phyloP scores from a whole-genome alignment of 2,113 vertebrate genomes.

The Solea solea region DNA sequence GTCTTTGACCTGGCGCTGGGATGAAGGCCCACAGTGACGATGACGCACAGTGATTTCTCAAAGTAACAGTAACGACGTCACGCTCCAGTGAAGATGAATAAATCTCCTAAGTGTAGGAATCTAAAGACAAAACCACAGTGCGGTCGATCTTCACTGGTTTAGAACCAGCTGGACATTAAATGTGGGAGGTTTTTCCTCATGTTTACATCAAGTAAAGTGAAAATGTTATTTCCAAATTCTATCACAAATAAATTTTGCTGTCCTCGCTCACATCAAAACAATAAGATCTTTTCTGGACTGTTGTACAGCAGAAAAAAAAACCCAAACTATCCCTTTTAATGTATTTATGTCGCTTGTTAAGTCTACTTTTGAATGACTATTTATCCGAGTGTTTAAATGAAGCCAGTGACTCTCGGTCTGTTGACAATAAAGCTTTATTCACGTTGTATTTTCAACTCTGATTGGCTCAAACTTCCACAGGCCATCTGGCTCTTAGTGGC shows the following conservation, averaged over 20 bases:
- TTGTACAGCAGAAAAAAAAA: too few species aligned
- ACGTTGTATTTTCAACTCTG: slow-evolving; percentile 43
- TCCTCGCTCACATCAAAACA: too few species aligned
- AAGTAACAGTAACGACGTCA: too few species aligned
- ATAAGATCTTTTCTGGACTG: too few species aligned
- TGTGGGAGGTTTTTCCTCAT: slow-evolving; percentile 2
- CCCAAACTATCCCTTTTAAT: slow-evolving; percentile 6
- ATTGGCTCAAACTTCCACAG: slow-evolving; percentile 51
- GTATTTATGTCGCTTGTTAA: slow-evolving; percentile 13
- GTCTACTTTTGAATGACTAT: slow-evolving; percentile 22
- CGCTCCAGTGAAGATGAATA: slow-evolving; percentile 1
- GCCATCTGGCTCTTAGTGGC: slow-evolving; percentile 70
- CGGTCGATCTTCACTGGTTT: not conserved
- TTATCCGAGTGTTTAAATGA: slow-evolving; percentile 50
- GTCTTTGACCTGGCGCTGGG: slow-evolving; percentile 1
- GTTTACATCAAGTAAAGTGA: slow-evolving; percentile 7
- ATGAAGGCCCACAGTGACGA: not conserved
- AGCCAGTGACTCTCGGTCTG: slow-evolving; percentile 24
- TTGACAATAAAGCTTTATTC: slow-evolving; percentile 54
- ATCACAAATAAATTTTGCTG: too few species aligned
- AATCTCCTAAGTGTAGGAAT: slow-evolving; percentile 10
- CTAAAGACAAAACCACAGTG: not conserved
- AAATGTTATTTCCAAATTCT: too few species aligned
- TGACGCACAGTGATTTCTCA: not conserved
- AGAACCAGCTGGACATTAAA: not conserved